Base-by-base conservation (phyloP, 1,140 invertebrate genomes). In the Cotesia typhae region DNA sequence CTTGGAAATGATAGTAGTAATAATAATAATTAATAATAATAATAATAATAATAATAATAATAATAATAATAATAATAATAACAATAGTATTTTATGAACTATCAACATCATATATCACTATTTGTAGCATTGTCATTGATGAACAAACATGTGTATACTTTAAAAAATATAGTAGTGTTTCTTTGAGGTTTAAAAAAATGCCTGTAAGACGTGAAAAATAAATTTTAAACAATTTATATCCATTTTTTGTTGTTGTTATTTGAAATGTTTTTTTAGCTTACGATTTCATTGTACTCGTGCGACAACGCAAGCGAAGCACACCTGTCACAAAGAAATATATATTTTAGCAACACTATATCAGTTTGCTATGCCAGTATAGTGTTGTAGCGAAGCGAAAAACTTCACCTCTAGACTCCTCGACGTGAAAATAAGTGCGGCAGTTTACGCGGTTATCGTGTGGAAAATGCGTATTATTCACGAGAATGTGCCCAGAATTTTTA, bases 311-410 rank as follows among this genome's bases (percentile, higher is more conserved):
- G 63, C 63, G 63, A 65, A 65, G 38, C n/a, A 65, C 63, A 65
- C 38, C 63, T 51, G 63, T 65, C 63, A 65, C 38, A 20, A 20
- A 65, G 63, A 65, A 65, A 65, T 65, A 65, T 65, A 38, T n/a
- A 37, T 65, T 14, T 36, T 9, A 60, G 61, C 41, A 47, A 47
- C 41, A 47, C 41, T 47, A 47, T 47, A 47, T 7, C 10, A 47
- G 41, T 47, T 28, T 28, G 28, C 28, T 28, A 28, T 28, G 3
- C 28, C 28, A 47, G 41, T 47, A 47, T 47, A 64, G 28, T n/a
- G 35, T 17, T 37, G 41, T 65, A 51, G 38, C 36, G 20, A 17
- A 47, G 38, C 37, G 36, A 65, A 51, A 65, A 65, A 65, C 2
- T 17, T 51, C 63, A n/a, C n/a, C 28, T 28, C 59, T 28, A 61